Base-by-base conservation (phyloP, 2,888 invertebrate species). In the Parnassius orleans region DNA sequence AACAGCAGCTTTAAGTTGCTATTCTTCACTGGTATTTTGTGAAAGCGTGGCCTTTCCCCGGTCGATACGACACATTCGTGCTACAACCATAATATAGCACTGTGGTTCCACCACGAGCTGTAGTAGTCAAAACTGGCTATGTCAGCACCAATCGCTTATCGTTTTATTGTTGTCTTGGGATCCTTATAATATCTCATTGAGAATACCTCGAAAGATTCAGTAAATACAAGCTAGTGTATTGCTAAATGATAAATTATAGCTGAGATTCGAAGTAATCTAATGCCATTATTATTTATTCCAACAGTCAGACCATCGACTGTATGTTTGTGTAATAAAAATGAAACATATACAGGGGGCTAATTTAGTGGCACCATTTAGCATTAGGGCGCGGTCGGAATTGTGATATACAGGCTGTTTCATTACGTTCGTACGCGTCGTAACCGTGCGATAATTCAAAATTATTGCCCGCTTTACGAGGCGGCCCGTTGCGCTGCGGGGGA, bases 391-490 rank as follows among this genome's bases (percentile, higher is more conserved):
- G 72, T 74, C 77, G 79, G 75, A 81, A 83, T 83, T 82, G 82
- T 86, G 85, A 87, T 86, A 84, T 85, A 86, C 82, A 81, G 83
- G 76, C 79, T 79, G 84, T 85, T 86, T 85, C 86, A 86, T 87
- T 87, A 87, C 84, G 72, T 72, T 69, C 75, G 79, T 76, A 78
- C 79, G 80, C 79, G 81, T 76, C 79, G 82, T 80, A 80, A 79
- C 81, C 59, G 81, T 69, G 77, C 73, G 75, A 84, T 88, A 86
- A 86, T 78, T 87, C 86, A 87, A 84, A 83, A 81, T 86, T 85
- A 88, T 83, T 79, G 81, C 78, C 77, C 78, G 75, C 77, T 84
- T 85, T 85, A 84, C 80, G 83, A 80, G 61, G 60, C 71, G 70
- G 69, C 69, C 71, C 66, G 57, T 46, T 53, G 59, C 24, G 53